Conservation (phyloP, 1,140 invertebrate genomes). For the Leptinotarsa texana region DNA sequence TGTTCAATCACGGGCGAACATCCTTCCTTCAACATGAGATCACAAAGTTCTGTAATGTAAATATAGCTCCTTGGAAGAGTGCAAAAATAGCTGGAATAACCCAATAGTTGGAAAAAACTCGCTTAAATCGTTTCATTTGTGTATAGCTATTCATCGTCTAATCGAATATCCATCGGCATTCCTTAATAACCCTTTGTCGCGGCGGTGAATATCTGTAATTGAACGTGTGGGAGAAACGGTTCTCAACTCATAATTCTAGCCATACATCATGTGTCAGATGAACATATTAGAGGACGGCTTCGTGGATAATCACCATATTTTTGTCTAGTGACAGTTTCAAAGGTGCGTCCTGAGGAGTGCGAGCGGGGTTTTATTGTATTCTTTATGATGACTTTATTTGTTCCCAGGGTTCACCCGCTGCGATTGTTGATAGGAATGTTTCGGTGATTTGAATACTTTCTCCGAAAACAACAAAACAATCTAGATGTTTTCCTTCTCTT, state of each 20-base stretch:
- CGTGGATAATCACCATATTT: conserved; percentile 22
- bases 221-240: conserved; percentile 27
- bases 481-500: too few species aligned
- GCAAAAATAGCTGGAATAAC: too few species aligned
- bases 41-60: too few species aligned
- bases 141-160: not conserved
- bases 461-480: not conserved
- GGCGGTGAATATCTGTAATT: conserved; percentile 23
- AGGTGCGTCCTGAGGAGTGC: conserved; percentile 5
- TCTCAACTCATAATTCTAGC: conserved; percentile 23
- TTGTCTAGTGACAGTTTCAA: conserved; percentile 19
- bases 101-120: too few species aligned
- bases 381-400: conserved; percentile 6
- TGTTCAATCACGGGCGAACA: too few species aligned
- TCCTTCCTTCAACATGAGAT: too few species aligned
- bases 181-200: conserved; percentile 7
- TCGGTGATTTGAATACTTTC: not conserved
- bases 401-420: conserved; percentile 4
- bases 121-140: not conserved
- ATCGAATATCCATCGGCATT: not conserved
- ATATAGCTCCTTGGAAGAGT: too few species aligned
- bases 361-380: not conserved
- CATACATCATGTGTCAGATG: conserved; percentile 25
- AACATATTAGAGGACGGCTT: conserved; percentile 1
- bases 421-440: conserved; percentile 8